Evolutionary conservation across 2,888 invertebrate species (phyloP), one percentile per base, ranked within the genome.

Genomic region (Luperina nickerlii): DNA sequence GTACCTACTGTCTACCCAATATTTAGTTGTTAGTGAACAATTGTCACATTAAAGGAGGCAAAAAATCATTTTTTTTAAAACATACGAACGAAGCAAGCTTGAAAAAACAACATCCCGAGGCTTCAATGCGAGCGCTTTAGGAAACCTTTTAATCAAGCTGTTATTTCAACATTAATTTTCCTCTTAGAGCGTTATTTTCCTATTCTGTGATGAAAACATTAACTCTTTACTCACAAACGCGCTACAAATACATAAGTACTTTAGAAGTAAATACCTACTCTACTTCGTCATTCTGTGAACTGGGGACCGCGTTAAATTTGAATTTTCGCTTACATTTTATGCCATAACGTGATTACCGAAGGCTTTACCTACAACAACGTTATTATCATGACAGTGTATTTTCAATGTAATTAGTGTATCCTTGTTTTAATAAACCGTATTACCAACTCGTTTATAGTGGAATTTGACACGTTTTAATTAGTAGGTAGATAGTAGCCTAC

Each of bases 351-450:
- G 20, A 51, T 27, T 42, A 63, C 24, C 48, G 13, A 20, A 38
- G 20, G 3, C 20, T n/a, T 45, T 20, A 51, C 9, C 32, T 48
- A 32, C 62, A 45, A 62, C 2, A 63, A 8, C 8, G 51, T 27
- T 38, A 74, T 48, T 20, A 66, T 6, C 20, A 54, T 71, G 27
- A 57, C 8, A 38, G 38, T 38, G 9, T 15, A 18, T 5, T 63
- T 27, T 65, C 18, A 24, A 63, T 20, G 13, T 3, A 74, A 74
- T 73, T 74, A 32, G 65, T 65, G 42, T 77, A n/a, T 63, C n/a
- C 27, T 27, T 63, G 27, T 51, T 76, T 75, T 42, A 51, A 51
- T 74, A 48, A 20, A 38, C 20, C n/a, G 6, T 20, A 62, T 8
- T 45, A 54, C 7, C 4, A 13, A 24, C 63, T 51, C 24, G 51